Evolutionary conservation across 1,140 invertebrate species (phyloP).

Genomic region (Nomia melanderi): DNA sequence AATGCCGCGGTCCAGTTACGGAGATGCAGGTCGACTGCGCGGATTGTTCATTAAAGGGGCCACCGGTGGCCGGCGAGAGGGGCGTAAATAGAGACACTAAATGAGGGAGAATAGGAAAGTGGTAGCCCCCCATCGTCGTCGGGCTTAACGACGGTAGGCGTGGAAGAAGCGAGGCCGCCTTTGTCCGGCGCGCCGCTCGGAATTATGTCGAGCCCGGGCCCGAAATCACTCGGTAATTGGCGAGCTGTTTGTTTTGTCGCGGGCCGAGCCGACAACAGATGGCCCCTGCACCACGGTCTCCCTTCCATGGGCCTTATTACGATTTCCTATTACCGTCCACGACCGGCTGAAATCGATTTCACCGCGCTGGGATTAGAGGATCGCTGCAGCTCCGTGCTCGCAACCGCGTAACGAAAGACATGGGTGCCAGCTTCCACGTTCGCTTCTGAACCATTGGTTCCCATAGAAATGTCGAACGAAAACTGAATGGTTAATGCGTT

Average conservation of each 20-base stretch:
- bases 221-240: conserved; percentile 73
- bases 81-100: conserved; percentile 70
- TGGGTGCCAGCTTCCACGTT: too few species aligned
- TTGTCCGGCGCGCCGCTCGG: conserved; percentile 69
- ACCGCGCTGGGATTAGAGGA: too few species aligned
- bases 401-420: too few species aligned
- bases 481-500: too few species aligned
- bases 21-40: too few species aligned
- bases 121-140: conserved; percentile 42
- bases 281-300: conserved; percentile 34
- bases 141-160: conserved; percentile 69
- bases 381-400: too few species aligned
- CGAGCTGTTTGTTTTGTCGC: conserved; percentile 77
- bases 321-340: conserved; percentile 54
- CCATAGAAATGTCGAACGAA: too few species aligned
- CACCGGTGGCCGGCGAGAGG: conserved; percentile 30
- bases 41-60: too few species aligned
- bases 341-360: conserved; percentile 51
- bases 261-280: conserved; percentile 63
- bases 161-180: conserved; percentile 65
- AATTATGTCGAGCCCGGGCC: conserved; percentile 73
- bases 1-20: too few species aligned
- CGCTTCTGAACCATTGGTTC: too few species aligned
- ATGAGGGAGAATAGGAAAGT: conserved; percentile 57
- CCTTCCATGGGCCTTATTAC: conserved; percentile 51